These are phyloP conservation scores for Ivindomyrus marchei DNA, from an alignment of 2,113 vertebrate species.

Conservation along the genomic window DNA sequence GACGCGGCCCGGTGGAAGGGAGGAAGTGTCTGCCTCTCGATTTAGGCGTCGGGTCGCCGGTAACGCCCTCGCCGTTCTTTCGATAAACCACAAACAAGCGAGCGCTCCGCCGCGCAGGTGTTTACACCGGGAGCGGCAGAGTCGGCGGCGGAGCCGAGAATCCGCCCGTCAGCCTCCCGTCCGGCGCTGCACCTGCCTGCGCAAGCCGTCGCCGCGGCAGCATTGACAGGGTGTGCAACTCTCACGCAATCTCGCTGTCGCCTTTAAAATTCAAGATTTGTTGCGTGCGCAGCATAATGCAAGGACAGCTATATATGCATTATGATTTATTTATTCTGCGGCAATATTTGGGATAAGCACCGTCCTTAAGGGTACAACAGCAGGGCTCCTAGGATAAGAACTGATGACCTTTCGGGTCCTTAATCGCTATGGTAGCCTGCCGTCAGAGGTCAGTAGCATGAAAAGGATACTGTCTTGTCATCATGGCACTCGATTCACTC, in stretches of 20 bases:
- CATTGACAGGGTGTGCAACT: background rate
- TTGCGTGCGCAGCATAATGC: background rate
- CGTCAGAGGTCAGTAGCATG: background rate
- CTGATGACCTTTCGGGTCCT: background rate
- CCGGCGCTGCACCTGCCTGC: background rate
- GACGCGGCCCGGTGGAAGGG: background rate
- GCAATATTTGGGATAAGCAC: background rate
- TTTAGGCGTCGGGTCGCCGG: constrained; percentile 1
- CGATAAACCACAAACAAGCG: background rate
- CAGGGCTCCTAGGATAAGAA: background rate
- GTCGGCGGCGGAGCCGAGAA: background rate
- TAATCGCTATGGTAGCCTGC: background rate
- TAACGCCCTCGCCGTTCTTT: background rate
- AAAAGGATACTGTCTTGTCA: background rate
- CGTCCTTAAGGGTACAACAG: background rate
- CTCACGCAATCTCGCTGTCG: background rate
- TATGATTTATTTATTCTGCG: background rate
- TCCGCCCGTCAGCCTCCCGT: background rate
- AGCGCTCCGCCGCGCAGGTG: background rate
- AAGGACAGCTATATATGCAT: background rate
- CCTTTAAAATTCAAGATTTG: background rate
- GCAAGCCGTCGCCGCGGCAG: background rate
- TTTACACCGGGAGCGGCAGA: background rate
- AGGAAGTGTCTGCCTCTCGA: background rate
- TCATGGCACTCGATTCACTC: background rate